phyloP scores from a whole-genome alignment of 2,797 vertebrate genomes.

The Bradypodion pumilum region DNA sequence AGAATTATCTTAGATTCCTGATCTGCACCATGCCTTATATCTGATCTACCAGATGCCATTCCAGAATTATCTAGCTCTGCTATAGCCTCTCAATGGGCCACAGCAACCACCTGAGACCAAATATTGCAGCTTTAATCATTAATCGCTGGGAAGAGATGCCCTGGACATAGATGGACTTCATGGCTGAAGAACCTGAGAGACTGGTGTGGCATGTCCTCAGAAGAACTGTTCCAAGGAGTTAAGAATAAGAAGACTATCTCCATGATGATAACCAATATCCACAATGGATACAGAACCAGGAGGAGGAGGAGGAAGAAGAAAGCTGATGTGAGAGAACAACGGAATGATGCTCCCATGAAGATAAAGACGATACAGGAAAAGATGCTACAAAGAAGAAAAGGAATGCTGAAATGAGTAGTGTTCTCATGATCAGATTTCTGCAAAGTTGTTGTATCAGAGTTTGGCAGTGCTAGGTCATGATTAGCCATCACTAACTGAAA shows the following conservation, averaged over 20 bases:
- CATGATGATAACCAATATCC: too few relatives aligned
- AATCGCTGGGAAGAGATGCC: too few relatives aligned
- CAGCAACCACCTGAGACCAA: background rate
- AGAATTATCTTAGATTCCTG: background rate
- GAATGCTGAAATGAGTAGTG: background rate
- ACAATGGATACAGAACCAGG: too few relatives aligned
- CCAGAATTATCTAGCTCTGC: background rate
- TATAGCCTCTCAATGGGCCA: background rate
- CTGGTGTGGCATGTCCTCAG: too few relatives aligned
- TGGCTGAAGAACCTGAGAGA: too few relatives aligned
- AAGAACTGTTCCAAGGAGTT: too few relatives aligned
- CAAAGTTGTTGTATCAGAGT: background rate
- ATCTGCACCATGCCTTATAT: background rate
- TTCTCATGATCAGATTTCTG: conserved; percentile 2
- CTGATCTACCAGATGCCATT: background rate
- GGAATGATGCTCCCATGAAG: background rate
- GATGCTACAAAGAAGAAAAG: background rate
- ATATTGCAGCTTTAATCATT: background rate
- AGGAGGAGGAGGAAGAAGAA: too few relatives aligned
- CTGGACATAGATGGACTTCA: too few relatives aligned
- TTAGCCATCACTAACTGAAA: background rate
- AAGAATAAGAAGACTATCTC: too few relatives aligned
- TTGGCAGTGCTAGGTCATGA: background rate
- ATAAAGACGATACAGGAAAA: background rate
- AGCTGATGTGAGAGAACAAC: background rate